Conservation (phyloP, 1,140 invertebrate genomes). For the Anastatus disparis region DNA sequence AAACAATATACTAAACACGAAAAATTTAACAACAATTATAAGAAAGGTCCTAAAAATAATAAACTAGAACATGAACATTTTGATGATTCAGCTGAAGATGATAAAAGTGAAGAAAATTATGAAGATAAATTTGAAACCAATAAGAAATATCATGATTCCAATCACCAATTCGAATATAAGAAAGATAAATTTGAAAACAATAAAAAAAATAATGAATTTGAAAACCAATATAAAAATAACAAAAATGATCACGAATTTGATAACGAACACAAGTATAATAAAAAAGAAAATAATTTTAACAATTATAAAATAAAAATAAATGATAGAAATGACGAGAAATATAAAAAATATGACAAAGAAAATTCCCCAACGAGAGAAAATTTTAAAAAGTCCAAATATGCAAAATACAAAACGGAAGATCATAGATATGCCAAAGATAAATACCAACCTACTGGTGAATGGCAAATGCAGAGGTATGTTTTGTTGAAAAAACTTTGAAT, state of each 20-base stretch:
- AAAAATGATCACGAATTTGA: not conserved
- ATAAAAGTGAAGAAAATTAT: not conserved
- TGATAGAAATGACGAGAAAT: conserved; percentile 9
- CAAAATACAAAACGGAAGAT: conserved; percentile 1
- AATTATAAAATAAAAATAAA: conserved; percentile 16
- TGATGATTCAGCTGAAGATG: conserved; percentile 8
- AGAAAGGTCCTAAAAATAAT: conserved; percentile 16
- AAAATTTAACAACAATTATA: conserved; percentile 10
- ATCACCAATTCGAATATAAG: not conserved
- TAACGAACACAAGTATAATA: not conserved
- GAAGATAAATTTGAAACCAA: conserved; percentile 2
- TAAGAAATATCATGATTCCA: not conserved
- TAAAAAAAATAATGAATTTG: conserved; percentile 13
- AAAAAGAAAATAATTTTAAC: not conserved
- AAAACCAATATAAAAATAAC: not conserved
- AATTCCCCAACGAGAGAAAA: conserved; percentile 1
- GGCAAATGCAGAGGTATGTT: conserved; percentile 38
- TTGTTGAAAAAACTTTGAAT: too few relatives aligned
- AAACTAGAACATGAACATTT: not conserved
- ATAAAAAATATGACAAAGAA: not conserved
- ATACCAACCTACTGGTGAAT: conserved; percentile 25
- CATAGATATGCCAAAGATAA: conserved; percentile 11
- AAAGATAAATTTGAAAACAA: conserved; percentile 12
- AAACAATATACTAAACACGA: conserved; percentile 21
- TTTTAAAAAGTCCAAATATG: conserved; percentile 27